These are phyloP conservation scores for Ormyrus labotus DNA, from an alignment of 2,888 invertebrate species.

Conservation along the genomic window DNA sequence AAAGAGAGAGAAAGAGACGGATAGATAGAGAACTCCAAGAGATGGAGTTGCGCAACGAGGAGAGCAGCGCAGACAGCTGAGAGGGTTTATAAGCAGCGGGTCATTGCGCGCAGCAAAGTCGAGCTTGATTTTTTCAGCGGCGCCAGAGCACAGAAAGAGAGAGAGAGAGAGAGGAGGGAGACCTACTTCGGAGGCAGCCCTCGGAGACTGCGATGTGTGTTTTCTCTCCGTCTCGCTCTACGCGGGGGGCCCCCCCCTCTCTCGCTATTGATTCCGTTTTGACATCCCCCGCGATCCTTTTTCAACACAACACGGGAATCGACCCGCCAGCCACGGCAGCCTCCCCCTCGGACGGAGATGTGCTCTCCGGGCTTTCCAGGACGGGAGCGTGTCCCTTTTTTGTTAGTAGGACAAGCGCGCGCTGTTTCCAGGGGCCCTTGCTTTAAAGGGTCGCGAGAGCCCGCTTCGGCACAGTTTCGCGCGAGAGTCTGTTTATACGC, in stretches of 20 bases:
- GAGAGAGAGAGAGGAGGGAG: background rate
- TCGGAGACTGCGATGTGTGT: conserved; percentile 21
- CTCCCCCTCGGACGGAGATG: too few species aligned
- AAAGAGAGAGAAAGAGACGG: background rate
- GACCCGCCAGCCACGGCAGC: background rate
- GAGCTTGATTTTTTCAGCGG: background rate
- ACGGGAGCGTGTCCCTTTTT: background rate
- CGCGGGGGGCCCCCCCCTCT: conserved; percentile 1
- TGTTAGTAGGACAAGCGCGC: conserved; percentile 17
- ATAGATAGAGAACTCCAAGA: background rate
- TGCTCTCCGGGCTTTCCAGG: too few species aligned
- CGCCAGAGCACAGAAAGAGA: background rate
- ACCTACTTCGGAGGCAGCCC: conserved; percentile 30
- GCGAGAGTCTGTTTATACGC: too few species aligned
- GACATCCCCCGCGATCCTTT: background rate
- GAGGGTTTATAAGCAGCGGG: conserved; percentile 12
- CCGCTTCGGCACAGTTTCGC: too few species aligned
- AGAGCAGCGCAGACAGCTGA: too few species aligned
- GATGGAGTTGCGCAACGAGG: too few species aligned
- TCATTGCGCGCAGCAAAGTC: conserved; percentile 9
- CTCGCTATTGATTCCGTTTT: background rate
- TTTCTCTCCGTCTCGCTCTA: conserved; percentile 49
- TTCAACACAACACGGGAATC: background rate
- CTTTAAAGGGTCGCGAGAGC: too few species aligned
- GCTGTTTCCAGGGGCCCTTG: conserved; percentile 37